Evolutionary conservation across 1,140 invertebrate species (phyloP).

Genomic region (Bombyx mandarina): DNA sequence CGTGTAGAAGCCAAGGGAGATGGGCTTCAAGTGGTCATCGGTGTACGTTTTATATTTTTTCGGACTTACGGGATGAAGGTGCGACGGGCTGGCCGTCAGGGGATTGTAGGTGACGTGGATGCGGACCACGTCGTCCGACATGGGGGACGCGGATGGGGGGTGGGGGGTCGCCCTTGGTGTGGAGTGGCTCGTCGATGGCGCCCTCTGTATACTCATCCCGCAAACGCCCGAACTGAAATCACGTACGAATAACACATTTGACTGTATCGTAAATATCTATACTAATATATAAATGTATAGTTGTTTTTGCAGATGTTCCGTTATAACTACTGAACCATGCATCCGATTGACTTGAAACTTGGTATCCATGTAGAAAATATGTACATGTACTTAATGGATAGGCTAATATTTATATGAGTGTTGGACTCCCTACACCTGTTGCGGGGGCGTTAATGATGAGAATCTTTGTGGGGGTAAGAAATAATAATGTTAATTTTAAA

Average conservation of each 20-base stretch:
- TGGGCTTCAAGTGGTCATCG: slow-evolving; percentile 47
- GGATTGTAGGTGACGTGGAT: slow-evolving; percentile 82
- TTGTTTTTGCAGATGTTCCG: no score
- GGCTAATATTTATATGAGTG: no score
- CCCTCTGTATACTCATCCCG: slow-evolving; percentile 61
- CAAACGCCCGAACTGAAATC: slow-evolving; percentile 61
- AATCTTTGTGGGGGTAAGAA: no score
- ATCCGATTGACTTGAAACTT: no score
- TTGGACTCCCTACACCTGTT: no score
- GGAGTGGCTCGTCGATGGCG: slow-evolving; percentile 68
- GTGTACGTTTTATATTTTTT: slow-evolving; percentile 40
- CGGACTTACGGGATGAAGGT: slow-evolving; percentile 59
- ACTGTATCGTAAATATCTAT: not conserved
- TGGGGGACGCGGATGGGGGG: slow-evolving; percentile 68
- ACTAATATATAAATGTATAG: no score
- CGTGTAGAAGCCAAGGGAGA: slow-evolving; percentile 46
- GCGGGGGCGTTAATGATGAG: no score
- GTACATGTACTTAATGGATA: no score
- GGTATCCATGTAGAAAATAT: no score
- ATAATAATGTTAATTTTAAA: no score
- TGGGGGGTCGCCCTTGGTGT: slow-evolving; percentile 76
- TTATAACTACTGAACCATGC: no score
- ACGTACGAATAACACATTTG: not conserved
- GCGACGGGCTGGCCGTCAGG: slow-evolving; percentile 62
- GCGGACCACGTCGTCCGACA: slow-evolving; percentile 77